These are phyloP conservation scores for Cryptoblepharus egeriae DNA, from an alignment of 2,797 vertebrate species.

Conservation along the genomic window DNA sequence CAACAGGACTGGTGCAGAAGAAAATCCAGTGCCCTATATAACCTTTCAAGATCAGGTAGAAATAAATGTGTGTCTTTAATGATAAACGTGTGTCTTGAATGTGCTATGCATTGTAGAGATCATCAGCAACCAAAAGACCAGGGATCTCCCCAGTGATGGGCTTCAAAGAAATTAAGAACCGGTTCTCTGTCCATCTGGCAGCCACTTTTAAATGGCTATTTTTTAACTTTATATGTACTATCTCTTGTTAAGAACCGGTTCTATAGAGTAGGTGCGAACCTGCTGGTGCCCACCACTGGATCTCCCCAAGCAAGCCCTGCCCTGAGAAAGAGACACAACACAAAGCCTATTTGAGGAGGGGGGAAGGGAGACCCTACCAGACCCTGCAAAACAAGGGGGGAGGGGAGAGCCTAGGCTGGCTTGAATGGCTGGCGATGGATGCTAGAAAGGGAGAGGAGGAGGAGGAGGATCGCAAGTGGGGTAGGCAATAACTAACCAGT, in stretches of 20 bases:
- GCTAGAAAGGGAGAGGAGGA: background rate
- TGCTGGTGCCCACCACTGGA: no score
- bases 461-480: no score
- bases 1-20: background rate
- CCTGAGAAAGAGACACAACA: constrained; percentile 5
- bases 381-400: background rate
- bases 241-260: no score
- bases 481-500: no score
- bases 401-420: background rate
- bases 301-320: no score
- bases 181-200: no score
- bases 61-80: background rate
- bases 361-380: background rate
- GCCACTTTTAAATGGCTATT: no score
- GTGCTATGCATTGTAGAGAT: no score
- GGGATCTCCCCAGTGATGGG: background rate
- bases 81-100: background rate
- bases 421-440: background rate
- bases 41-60: background rate
- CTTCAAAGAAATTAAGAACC: no score
- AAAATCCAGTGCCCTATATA: background rate
- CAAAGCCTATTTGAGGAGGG: background rate
- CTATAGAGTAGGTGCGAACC: no score
- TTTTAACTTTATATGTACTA: no score
- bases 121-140: no score